Base-by-base conservation (phyloP, 2,113 vertebrate genomes). In the Atherinomorus stipes region DNA sequence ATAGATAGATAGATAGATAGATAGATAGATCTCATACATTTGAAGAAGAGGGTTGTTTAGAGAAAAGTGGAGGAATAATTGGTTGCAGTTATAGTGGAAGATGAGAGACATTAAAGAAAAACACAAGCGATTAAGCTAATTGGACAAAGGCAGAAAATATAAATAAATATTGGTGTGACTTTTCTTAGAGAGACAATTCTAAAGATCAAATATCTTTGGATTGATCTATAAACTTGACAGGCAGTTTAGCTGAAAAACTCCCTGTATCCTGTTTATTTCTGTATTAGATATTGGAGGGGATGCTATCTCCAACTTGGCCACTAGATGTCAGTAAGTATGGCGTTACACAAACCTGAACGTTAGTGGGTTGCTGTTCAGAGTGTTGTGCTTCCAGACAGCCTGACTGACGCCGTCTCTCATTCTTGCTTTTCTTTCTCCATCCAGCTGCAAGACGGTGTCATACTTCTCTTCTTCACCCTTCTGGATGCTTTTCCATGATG, bases 341-440 rank as follows among this genome's bases (percentile, higher is more conserved):
- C 16, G 16, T 12, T 18, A 2, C 4, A 37, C 83, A 90, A 37
- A 94, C 93, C 93, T 88, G 50, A 21, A 3, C 8, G 65, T 19
- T 82, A 83, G 64, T 1, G 52, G 57, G 1, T 22, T n/a, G 40
- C 11, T n/a, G 65, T 84, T 79, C 50, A 80, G 64, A 7, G 18
- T 60, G 22, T 93, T 74, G 11, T 94, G 93, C 4, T 49, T 81
- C 53, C 40, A 66, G 11, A 93, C 50, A 1, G 91, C 50, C 1
- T 83, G 67, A 18, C 12, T 21, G 53, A 88, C 21, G 1, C 83
- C 72, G 2, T 74, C 79, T 11, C 47, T 57, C 25, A 34, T 26
- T 2, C 37, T 53, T 0, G 15, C 12, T 13, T 25, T 25, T 56
- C 53, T 56, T 7, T 16, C 12, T 10, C 76, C 77, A 4, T 85